Evolutionary conservation across 2,113 vertebrate genomes (phyloP).

Genomic region (Hydropotes inermis): DNA sequence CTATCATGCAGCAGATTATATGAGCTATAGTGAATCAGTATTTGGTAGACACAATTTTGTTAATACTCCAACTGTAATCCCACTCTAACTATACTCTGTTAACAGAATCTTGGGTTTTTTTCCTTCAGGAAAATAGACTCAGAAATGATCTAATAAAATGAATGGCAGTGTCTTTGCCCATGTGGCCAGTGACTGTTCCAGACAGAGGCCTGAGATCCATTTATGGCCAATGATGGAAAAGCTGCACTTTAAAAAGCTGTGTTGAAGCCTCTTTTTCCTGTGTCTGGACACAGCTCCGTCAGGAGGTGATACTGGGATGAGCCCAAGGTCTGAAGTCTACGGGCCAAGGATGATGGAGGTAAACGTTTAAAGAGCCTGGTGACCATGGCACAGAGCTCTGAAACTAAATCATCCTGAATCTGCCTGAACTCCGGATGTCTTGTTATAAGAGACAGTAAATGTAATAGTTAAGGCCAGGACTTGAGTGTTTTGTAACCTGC

Average conservation of each 20-base stretch:
- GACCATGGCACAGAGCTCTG: background rate
- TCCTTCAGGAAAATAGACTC: background rate
- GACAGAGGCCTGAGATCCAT: background rate
- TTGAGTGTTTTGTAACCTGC: background rate
- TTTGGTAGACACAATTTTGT: background rate
- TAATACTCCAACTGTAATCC: background rate
- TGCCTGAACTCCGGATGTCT: background rate
- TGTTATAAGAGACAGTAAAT: background rate
- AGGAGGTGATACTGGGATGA: background rate
- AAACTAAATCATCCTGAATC: background rate
- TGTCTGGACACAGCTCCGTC: background rate
- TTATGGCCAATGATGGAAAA: background rate
- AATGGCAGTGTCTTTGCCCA: background rate
- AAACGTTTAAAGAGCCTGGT: background rate
- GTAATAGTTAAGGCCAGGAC: background rate
- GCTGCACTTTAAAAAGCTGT: background rate
- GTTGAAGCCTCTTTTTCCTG: background rate
- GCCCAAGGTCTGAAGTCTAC: background rate
- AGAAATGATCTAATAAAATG: background rate
- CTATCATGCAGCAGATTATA: background rate
- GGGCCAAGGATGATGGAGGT: background rate
- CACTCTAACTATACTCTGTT: background rate
- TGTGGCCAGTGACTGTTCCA: background rate
- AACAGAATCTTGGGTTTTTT: background rate
- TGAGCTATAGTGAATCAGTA: background rate